These are phyloP conservation scores for Danaus chrysippus DNA, from an alignment of 2,888 invertebrate genomes.

Conservation along the genomic window DNA sequence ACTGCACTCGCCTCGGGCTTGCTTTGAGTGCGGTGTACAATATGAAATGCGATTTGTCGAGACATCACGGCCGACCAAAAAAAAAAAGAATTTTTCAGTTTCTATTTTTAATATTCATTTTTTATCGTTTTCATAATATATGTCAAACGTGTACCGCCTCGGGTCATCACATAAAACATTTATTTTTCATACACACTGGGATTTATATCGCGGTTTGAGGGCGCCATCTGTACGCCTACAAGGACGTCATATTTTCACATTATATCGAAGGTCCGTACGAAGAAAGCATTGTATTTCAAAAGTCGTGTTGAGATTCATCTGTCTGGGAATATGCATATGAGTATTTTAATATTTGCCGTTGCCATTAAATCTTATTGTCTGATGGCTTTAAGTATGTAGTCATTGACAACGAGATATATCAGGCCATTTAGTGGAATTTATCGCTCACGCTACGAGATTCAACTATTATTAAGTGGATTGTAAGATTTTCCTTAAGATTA, in stretches of 20 bases:
- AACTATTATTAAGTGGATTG: background rate
- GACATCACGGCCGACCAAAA: constrained; percentile 33
- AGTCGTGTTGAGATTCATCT: constrained; percentile 75
- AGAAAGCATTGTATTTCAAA: constrained; percentile 67
- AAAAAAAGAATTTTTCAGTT: constrained; percentile 31
- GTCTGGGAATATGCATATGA: constrained; percentile 60
- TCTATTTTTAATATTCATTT: constrained; percentile 27
- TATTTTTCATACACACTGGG: constrained; percentile 35
- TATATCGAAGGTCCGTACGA: constrained; percentile 52
- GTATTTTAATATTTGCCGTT: constrained; percentile 59
- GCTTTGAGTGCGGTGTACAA: constrained; percentile 55
- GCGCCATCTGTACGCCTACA: constrained; percentile 65
- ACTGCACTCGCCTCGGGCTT: constrained; percentile 61
- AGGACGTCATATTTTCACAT: constrained; percentile 55
- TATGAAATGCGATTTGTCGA: constrained; percentile 66
- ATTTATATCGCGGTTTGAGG: constrained; percentile 51
- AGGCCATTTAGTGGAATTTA: constrained; percentile 61
- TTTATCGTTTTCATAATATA: constrained; percentile 21
- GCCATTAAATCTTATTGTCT: constrained; percentile 68
- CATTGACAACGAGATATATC: constrained; percentile 61
- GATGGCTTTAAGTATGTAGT: constrained; percentile 58
- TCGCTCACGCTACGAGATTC: constrained; percentile 42
- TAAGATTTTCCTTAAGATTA: constrained; percentile 39
- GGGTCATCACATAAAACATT: constrained; percentile 29
- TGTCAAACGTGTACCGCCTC: constrained; percentile 24